Percentiles rank a stretch among this genome's conserved stretches.
These are phyloP conservation scores for Rynchops niger DNA, from an alignment of 2,113 vertebrate species.

Conservation along the genomic window DNA sequence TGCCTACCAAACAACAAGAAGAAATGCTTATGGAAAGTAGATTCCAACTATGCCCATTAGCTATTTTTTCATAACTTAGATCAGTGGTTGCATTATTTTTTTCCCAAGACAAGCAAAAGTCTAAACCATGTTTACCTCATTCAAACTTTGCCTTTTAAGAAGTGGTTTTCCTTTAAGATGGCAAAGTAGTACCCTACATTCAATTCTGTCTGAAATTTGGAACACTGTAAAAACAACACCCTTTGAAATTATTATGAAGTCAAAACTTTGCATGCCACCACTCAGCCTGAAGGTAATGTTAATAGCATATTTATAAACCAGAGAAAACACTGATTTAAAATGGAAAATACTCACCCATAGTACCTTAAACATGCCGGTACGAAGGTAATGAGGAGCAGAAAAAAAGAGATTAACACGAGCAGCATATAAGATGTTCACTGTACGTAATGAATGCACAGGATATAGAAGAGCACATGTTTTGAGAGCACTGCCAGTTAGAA, in stretches of 20 bases:
- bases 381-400: neutral
- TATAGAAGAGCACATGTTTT: neutral
- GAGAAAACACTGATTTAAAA: neutral
- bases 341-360: neutral
- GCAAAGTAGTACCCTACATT: neutral
- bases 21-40: neutral
- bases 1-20: neutral
- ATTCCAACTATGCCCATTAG: neutral
- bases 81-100: neutral
- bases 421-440: neutral
- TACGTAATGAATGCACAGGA: neutral
- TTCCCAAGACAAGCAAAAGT: neutral
- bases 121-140: neutral
- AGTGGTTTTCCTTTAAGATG: neutral
- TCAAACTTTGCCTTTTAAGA: neutral
- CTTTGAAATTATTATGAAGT: neutral
- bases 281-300: neutral
- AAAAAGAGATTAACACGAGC: neutral
- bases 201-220: neutral
- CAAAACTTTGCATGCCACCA: neutral
- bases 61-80: neutral
- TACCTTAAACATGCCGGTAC: neutral
- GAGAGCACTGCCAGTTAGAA: neutral
- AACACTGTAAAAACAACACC: neutral
- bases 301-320: neutral